Evolutionary conservation across 92 coral and sea anemone genomes (phyloP), one percentile per base, ranked within the genome.

Genomic region (Isaurus tuberculatus): DNA sequence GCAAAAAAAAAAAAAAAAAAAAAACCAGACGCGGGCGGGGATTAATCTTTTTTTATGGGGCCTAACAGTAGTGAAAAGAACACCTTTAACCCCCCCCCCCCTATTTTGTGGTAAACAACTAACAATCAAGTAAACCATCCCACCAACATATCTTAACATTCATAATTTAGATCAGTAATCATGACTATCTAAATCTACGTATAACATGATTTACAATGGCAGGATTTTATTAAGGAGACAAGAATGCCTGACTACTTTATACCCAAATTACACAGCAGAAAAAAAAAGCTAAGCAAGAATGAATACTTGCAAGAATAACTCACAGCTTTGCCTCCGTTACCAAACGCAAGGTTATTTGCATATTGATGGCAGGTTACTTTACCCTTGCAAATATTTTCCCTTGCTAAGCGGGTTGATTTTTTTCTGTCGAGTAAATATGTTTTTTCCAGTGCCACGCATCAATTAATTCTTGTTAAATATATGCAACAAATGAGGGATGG

Each of bases 371-470:
- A 55, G 13, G 13, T 55, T 55, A 55, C 17, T 55, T 55, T 55
- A 8, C 17, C 63, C 23, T 55, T 55, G 63, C 17, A 11, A 55
- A 55, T 8, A 10, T 55, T 55, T 55, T 10, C 17, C 61, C 61
- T 53, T 53, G 61, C 17, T 53, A 7, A 53, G 61, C 23, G 2
- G 63, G 13, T 55, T 55, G 51, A 44, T 55, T 6, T 55, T 55
- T 55, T 55, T 55, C 63, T 55, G 63, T 55, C 63, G 63, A 8
- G 63, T 55, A 55, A 55, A 55, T 55, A 55, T 55, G 63, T 1
- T 55, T 55, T 55, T 1, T 55, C 16, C 60, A 36, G 8, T 36
- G 42, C 42, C 42, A 36, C 42, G 42, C 42, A 36, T 36, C 42
- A 36, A 36, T 36, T 36, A 3, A 8, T 36, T 8, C 42, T 3